Evolutionary conservation across 2,888 invertebrate genomes (phyloP).

Genomic region (Aplocera efformata): DNA sequence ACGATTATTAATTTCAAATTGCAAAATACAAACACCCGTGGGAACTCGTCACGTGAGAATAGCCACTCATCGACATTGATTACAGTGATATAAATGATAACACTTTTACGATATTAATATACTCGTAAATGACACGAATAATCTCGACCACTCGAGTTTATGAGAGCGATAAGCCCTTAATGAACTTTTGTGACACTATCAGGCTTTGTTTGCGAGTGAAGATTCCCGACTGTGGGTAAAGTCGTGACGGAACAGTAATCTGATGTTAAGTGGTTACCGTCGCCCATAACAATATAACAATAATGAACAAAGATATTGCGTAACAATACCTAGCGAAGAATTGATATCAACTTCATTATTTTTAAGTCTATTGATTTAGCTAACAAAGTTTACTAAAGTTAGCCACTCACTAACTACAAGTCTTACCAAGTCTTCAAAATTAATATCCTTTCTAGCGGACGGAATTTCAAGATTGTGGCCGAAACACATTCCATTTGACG

Average conservation of each 20-base stretch:
- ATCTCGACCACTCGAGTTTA: conserved; percentile 32
- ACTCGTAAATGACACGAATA: conserved; percentile 36
- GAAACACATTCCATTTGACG: conserved; percentile 17
- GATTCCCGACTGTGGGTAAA: conserved; percentile 25
- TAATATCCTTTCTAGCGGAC: no score
- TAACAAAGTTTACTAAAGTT: no score
- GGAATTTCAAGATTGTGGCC: conserved; percentile 5
- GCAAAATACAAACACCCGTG: conserved; percentile 29
- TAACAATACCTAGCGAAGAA: no score
- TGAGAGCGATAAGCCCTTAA: conserved; percentile 30
- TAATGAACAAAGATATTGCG: no score
- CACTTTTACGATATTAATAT: conserved; percentile 35
- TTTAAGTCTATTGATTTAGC: no score
- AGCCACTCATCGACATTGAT: conserved; percentile 35
- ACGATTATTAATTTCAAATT: conserved; percentile 17
- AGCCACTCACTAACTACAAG: no score
- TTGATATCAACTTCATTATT: no score
- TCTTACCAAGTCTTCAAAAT: no score
- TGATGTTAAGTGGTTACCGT: no score
- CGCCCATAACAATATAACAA: no score
- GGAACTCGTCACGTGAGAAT: conserved; percentile 27
- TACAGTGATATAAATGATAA: conserved; percentile 37
- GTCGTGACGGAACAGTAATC: no score
- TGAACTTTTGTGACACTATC: conserved; percentile 27
- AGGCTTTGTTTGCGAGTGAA: conserved; percentile 31